Base-by-base conservation (phyloP, 1,140 invertebrate genomes). In the Drosophila subobscura region DNA sequence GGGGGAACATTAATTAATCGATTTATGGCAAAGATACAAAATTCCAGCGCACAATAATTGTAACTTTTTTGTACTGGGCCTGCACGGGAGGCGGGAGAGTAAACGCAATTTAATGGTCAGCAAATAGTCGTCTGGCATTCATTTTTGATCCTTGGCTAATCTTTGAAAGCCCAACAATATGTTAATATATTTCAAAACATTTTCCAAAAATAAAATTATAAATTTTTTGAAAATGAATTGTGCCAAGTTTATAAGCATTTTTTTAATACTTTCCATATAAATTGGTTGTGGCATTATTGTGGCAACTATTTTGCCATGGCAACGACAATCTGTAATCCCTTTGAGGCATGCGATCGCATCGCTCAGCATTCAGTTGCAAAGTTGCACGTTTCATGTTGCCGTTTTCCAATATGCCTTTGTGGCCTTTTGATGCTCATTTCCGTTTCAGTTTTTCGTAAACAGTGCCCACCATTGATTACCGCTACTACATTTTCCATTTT, bases 1-100 rank as follows among this genome's bases (percentile, higher is more conserved):
- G 56, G 22, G 47, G 47, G 59, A 56, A 46, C 55, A 67, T 66
- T 78, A 78, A 78, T 73, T 73, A 78, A 78, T 78, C 76, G 68
- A 72, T 77, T 77, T 72, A 72, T 72, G 67, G 54, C 67, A 44
- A 46, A 72, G 22, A 47, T 55, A 72, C 50, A 72, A 72, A 52
- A 42, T 7, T 40, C 37, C 14, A 7, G 37, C 16, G 49, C 49
- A 42, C 49, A 61, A 67, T 67, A n/a, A 47, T 29, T 56, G 51
- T 47, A 41, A 23, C 49, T 68, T 42, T 68, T 66, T 68, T 65
- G 65, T 65, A 65, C 64, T 46, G 57, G 23, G 33, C 20, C 44
- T 3, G 10, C 29, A 33, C 22, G 8, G 25, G 10, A 6, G 10
- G 25, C 2, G 22, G 22, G 16, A 20, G 16, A 20, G 16, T 20